A percentile compares a stretch with the other conserved stretches of the same genome.
phyloP scores from a whole-genome alignment of 2,797 vertebrate genomes.

The Spinus pinus region DNA sequence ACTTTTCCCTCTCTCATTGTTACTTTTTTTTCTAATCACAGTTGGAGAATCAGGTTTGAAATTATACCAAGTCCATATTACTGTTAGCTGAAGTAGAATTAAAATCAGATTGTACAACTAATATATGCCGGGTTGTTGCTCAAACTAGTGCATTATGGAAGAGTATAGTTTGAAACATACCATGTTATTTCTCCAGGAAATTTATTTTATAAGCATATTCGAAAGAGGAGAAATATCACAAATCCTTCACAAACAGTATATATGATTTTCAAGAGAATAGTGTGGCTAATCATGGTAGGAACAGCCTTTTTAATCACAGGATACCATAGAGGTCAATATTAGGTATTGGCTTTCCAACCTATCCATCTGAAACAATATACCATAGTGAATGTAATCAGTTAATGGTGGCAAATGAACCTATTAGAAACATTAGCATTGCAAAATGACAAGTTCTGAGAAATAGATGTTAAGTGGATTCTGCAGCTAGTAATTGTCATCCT shows the following conservation, averaged over 20 bases:
- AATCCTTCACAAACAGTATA: constrained; percentile 27
- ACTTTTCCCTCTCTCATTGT: not conserved
- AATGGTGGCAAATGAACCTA: constrained; percentile 88
- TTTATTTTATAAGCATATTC: constrained; percentile 34
- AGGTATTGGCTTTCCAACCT: constrained; percentile 83
- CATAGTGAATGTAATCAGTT: constrained; percentile 85
- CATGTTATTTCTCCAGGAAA: constrained; percentile 11
- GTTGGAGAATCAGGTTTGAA: not conserved
- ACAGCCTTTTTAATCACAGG: constrained; percentile 68
- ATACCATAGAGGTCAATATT: constrained; percentile 84
- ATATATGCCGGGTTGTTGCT: not conserved
- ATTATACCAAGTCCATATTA: not conserved
- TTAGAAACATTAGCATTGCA: constrained; percentile 77
- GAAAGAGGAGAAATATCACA: constrained; percentile 42
- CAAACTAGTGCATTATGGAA: not conserved
- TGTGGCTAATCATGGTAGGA: constrained; percentile 64
- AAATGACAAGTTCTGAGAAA: constrained; percentile 73
- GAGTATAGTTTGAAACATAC: not conserved
- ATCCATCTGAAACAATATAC: constrained; percentile 85
- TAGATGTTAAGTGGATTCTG: constrained; percentile 90
- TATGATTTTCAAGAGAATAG: constrained; percentile 57
- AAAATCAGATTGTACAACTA: not conserved
- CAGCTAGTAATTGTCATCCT: constrained; percentile 90
- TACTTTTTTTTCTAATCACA: not conserved
- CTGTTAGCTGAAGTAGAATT: not conserved